These are phyloP conservation scores for Pitangus sulphuratus DNA, from an alignment of 2,797 vertebrate species.

Conservation along the genomic window DNA sequence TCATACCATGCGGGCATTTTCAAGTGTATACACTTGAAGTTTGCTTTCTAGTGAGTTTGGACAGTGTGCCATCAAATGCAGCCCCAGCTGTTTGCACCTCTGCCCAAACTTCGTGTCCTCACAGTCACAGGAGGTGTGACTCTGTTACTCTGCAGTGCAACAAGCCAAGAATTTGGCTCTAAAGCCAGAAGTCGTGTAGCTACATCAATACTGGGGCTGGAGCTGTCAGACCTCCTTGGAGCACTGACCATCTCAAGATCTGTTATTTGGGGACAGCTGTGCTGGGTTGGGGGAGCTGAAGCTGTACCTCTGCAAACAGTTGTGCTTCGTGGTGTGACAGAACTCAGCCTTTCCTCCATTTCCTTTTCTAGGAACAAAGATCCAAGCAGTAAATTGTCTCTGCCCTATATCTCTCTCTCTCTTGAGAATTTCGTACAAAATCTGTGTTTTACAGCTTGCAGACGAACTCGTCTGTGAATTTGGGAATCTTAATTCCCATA, in stretches of 20 bases:
- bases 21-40: too few relatives aligned
- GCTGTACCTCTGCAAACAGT: not conserved
- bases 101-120: not conserved
- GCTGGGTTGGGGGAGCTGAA: not conserved
- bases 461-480: not conserved
- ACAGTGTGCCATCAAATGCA: not conserved
- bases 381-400: not conserved
- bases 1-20: not conserved
- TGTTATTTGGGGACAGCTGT: not conserved
- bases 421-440: not conserved
- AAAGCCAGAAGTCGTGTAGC: not conserved
- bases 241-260: rapidly evolving
- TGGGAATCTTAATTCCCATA: not conserved
- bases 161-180: not conserved
- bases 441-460: not conserved
- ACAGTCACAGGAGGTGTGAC: rapidly evolving
- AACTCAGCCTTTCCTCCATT: not conserved
- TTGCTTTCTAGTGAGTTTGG: not conserved
- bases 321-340: not conserved
- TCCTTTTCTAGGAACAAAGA: not conserved
- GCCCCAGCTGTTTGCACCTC: not conserved
- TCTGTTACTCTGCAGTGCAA: not conserved
- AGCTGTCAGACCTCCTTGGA: not conserved
- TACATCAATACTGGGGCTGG: not conserved
- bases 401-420: not conserved